Conservation (phyloP, 1,140 invertebrate species). For the Augochlora pura region DNA sequence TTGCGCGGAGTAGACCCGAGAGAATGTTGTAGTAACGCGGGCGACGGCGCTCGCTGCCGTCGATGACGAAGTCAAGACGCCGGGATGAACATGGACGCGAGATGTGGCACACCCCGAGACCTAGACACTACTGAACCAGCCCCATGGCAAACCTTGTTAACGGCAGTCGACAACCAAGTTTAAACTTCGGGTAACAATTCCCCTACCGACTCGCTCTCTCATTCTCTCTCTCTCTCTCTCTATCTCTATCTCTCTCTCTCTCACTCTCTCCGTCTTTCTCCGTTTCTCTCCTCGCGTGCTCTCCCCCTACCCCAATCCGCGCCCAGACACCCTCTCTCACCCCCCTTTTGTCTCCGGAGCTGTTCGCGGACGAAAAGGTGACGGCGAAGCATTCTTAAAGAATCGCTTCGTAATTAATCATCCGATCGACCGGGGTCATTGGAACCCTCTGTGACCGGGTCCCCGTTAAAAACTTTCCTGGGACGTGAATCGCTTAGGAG, state of each 20-base stretch:
- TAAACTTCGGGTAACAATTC: conserved; percentile 80
- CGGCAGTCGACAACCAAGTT: conserved; percentile 80
- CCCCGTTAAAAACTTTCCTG: not conserved
- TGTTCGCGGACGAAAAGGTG: conserved; percentile 28
- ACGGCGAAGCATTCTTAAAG: conserved; percentile 55
- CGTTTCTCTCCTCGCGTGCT: conserved; percentile 53
- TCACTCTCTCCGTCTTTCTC: conserved; percentile 62
- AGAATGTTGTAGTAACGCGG: conserved; percentile 18
- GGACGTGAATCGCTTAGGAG: not conserved
- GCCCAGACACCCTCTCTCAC: conserved; percentile 31
- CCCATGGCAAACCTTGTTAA: conserved; percentile 80
- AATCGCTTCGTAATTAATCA: conserved; percentile 46
- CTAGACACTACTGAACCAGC: conserved; percentile 80
- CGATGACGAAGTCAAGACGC: conserved; percentile 43
- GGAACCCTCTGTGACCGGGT: not conserved
- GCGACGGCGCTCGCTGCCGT: conserved; percentile 2
- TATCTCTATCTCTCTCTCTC: conserved; percentile 60
- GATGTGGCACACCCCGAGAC: conserved; percentile 78
- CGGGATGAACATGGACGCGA: conserved; percentile 64
- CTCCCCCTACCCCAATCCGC: conserved; percentile 37
- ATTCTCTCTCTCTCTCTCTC: conserved; percentile 59
- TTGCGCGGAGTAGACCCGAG: not conserved
- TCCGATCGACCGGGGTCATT: conserved; percentile 33
- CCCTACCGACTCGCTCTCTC: conserved; percentile 69
- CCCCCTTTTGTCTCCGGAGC: conserved; percentile 52